Base-by-base conservation (phyloP, 2,888 invertebrate species). In the Psylliodes chrysocephalus region DNA sequence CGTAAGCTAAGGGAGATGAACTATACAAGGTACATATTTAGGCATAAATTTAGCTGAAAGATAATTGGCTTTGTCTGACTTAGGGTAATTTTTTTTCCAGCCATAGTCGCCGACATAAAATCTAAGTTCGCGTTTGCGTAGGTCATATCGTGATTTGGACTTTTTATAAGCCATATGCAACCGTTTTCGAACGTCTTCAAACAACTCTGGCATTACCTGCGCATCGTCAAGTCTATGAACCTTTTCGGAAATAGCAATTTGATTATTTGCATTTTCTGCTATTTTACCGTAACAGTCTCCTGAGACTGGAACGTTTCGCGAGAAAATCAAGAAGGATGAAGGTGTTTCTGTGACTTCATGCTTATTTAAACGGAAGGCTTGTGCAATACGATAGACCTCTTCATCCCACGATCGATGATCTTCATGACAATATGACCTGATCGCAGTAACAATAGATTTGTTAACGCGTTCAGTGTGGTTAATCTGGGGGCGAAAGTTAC, bases 401-500 rank as follows among this genome's bases (percentile, higher is more conserved):
- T 8, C 8, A 53, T 66, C 68, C 60, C 70, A 70, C 18, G 28
- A 49, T 46, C 55, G 49, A 30, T 70, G 67, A 33, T 59, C 56
- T 8, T 63, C 62, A 33, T 63, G 56, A 40, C 65, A 64, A 49
- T 62, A 67, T 1, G 51, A 59, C 10, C 63, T 38, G 4, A 78
- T 73, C n/a, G 73, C 72, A 4, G 74, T 73, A 1, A 74, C 68
- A 0, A 79, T 69, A 0, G 73, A 73, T 49, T 73, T 59, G 63
- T 79, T 79, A 0, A 73, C 70, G 0, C 77, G 35, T 55, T 80
- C 79, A 0, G 76, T 75, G 1, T 77, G 75, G 57, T 80, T 79
- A 1, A 66, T 63, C 66, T 80, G 79, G 0, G 79, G 77, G 14
- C 76, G 73, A 60, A 79, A 78, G 8, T 57, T 42, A 0, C 75